These are phyloP conservation scores for Simalia tracyae DNA, from an alignment of 2,797 vertebrate species.

Conservation along the genomic window DNA sequence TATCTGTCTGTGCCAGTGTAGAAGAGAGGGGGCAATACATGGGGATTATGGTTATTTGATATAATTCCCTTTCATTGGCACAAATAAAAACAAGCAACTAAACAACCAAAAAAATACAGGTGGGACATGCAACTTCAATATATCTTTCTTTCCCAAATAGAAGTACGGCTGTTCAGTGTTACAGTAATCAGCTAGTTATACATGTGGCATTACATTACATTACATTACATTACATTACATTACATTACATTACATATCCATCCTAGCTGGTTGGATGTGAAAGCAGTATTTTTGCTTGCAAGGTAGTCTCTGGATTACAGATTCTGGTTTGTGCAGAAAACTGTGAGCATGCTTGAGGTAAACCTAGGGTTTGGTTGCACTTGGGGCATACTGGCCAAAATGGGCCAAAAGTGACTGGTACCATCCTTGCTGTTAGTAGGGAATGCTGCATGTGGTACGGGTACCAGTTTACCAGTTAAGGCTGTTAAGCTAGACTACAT, in stretches of 20 bases:
- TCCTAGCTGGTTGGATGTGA: neutral
- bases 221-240: too few species aligned
- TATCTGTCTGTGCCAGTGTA: neutral
- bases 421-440: neutral
- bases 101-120: neutral
- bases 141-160: neutral
- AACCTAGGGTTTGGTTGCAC: neutral
- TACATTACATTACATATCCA: neutral
- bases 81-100: neutral
- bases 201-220: neutral
- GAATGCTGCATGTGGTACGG: neutral
- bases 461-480: neutral
- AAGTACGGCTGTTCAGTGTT: neutral
- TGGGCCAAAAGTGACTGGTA: neutral
- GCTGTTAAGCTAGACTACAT: neutral
- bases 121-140: neutral
- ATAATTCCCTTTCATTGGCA: neutral
- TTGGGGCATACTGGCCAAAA: neutral
- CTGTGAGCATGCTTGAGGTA: neutral
- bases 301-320: neutral
- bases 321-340: neutral
- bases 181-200: neutral
- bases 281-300: neutral
- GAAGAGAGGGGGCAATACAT: too few species aligned
- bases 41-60: too few species aligned